Base-by-base conservation (phyloP, 2,797 vertebrate genomes). In the Capromys pilorides region DNA sequence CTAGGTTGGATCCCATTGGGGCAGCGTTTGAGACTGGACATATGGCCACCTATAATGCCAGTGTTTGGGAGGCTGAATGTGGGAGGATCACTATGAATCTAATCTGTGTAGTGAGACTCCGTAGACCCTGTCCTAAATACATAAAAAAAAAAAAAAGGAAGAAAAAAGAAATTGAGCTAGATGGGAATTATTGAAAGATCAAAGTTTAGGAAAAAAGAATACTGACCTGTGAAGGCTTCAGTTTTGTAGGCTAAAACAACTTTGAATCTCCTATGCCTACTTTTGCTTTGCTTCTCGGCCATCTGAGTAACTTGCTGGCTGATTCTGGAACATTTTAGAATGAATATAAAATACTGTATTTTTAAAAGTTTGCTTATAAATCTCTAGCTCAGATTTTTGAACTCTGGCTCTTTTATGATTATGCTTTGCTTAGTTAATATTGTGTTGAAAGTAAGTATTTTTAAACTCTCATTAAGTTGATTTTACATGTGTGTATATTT, bases 241-340 rank as follows among this genome's bases (percentile, higher is more conserved):
- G 54, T 80, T 51, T 54, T 24, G 28, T 81, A 39, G 31, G 22
- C 8, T 41, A 64, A n/a, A 81, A 11, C 33, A 88, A 24, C 13
- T 83, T 88, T 73, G n/a, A 75, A 71, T 33, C n/a, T 90, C 8
- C 19, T 18, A 18, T 61, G 84, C 18, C 31, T 2, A 54, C 18
- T 84, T 85, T 41, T 41, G 67, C 31, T 77, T 0, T 93, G 51
- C 54, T 49, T 31, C 41, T 91, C 85, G 87, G n/a, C 75, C 45
- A 69, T 90, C 85, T 83, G 87, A 86, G n/a, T 90, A 92, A 92
- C 62, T 89, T 28, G 75, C 86, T 87, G 66, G 71, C 86, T 90
- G 51, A 78, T 79, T 90, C 33, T 91, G 62, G 54, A 86, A 66
- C 71, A 39, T 88, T 91, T 71, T 87, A 78, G 45, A 82, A 73